phyloP scores from a whole-genome alignment of 2,797 vertebrate genomes.

The Siniperca undulata region DNA sequence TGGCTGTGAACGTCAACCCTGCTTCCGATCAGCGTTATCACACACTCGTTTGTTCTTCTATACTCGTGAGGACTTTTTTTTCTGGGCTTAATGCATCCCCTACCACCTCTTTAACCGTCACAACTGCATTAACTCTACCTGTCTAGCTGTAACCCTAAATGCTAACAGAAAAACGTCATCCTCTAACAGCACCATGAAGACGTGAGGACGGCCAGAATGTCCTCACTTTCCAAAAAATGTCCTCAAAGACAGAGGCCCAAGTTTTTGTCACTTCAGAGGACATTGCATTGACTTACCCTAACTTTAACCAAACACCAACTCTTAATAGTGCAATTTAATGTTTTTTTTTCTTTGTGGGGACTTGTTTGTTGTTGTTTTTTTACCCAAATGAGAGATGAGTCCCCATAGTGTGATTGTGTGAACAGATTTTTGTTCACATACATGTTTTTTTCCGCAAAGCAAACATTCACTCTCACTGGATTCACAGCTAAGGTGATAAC shows the following conservation, averaged over 20 bases:
- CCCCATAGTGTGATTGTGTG: background rate
- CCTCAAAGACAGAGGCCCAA: background rate
- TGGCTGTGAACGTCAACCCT: conserved; percentile 31
- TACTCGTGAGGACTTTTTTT: conserved; percentile 3
- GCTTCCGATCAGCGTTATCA: conserved; percentile 7
- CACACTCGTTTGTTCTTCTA: background rate
- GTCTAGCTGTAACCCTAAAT: too few relatives aligned
- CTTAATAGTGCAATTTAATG: background rate
- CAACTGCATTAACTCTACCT: background rate
- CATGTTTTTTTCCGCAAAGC: too few relatives aligned
- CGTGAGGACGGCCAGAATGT: background rate
- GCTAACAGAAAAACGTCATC: background rate
- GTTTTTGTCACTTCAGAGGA: background rate
- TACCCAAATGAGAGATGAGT: background rate
- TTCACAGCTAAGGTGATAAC: background rate
- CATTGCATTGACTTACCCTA: background rate
- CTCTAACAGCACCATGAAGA: background rate
- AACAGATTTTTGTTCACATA: background rate
- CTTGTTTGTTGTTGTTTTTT: background rate
- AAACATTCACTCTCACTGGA: background rate
- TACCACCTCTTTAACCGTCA: background rate
- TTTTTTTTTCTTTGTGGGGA: background rate
- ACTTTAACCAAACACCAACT: background rate
- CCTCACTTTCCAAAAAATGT: background rate
- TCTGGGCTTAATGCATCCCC: background rate